A percentile compares a stretch with the other conserved stretches of the same genome.
Evolutionary conservation across 2,113 vertebrate species (phyloP).

Genomic region (Pelmatolapia mariae): DNA sequence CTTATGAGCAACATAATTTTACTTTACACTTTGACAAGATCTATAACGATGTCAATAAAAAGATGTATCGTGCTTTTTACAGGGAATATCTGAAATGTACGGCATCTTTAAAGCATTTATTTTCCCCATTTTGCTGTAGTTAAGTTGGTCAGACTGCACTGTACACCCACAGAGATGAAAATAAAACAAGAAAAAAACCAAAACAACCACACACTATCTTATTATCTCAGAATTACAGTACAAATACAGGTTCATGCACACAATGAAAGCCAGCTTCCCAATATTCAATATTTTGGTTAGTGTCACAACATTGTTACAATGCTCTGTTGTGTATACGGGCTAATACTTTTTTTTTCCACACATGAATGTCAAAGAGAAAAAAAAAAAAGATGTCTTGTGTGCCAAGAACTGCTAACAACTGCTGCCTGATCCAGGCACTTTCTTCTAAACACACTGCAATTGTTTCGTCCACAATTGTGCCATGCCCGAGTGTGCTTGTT

Average conservation of each 20-base stretch:
- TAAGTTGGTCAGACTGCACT: constrained; percentile 21
- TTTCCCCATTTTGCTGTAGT: neutral
- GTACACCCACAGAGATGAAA: constrained; percentile 46
- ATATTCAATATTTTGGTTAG: constrained; percentile 68
- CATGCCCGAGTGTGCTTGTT: constrained; percentile 18
- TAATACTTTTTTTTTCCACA: constrained; percentile 23
- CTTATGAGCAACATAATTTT: neutral
- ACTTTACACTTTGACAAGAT: neutral
- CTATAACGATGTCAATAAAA: neutral
- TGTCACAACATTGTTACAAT: constrained; percentile 64
- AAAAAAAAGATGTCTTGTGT: constrained; percentile 14
- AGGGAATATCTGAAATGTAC: neutral
- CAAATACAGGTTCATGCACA: constrained; percentile 77
- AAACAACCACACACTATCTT: constrained; percentile 44
- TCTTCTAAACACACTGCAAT: neutral
- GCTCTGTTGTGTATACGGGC: constrained; percentile 58
- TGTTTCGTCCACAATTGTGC: neutral
- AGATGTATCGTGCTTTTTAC: constrained; percentile 11
- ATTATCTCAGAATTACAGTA: constrained; percentile 63
- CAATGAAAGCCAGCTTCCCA: constrained; percentile 75
- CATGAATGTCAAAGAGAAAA: constrained; percentile 30
- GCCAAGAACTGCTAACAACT: neutral
- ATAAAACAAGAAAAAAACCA: neutral
- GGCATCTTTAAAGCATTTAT: constrained; percentile 33
- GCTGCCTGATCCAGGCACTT: neutral